Percentiles rank a stretch among this genome's conserved stretches.
phyloP scores from a whole-genome alignment of 2,888 invertebrate genomes.

The Macaria notata region DNA sequence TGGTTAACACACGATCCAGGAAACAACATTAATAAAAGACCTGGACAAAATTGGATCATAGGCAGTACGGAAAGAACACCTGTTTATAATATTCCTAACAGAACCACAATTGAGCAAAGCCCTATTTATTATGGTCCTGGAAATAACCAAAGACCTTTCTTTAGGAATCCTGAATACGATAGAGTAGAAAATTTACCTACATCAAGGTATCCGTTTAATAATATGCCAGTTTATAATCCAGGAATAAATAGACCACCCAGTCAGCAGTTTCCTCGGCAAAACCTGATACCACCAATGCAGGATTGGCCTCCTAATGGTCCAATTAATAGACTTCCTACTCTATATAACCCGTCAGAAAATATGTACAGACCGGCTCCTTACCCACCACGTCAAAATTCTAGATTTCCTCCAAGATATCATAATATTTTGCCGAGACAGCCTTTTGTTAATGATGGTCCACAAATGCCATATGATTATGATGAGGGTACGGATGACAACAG shows the following conservation, averaged over 20 bases:
- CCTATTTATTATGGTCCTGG: too few species aligned
- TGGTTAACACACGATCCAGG: constrained; percentile 6
- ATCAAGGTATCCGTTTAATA: too few species aligned
- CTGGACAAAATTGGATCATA: constrained; percentile 22
- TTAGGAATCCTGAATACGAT: too few species aligned
- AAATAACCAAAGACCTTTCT: too few species aligned
- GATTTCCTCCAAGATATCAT: neutral
- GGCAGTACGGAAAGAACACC: constrained; percentile 8
- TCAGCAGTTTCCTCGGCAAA: neutral
- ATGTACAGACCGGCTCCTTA: neutral
- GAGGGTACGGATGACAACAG: constrained; percentile 4
- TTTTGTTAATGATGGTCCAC: neutral
- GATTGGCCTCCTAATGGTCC: neutral
- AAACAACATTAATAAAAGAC: constrained; percentile 10
- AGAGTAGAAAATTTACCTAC: too few species aligned
- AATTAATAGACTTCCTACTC: neutral
- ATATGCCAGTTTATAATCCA: neutral
- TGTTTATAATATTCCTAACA: too few species aligned
- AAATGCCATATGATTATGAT: neutral
- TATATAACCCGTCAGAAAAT: neutral
- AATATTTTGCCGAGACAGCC: constrained; percentile 2
- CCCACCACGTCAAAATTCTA: too few species aligned
- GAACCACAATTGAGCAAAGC: too few species aligned
- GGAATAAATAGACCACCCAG: neutral
- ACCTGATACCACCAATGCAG: neutral